Base-by-base conservation (phyloP, 1,140 invertebrate genomes). In the Drosophila pruinosa region DNA sequence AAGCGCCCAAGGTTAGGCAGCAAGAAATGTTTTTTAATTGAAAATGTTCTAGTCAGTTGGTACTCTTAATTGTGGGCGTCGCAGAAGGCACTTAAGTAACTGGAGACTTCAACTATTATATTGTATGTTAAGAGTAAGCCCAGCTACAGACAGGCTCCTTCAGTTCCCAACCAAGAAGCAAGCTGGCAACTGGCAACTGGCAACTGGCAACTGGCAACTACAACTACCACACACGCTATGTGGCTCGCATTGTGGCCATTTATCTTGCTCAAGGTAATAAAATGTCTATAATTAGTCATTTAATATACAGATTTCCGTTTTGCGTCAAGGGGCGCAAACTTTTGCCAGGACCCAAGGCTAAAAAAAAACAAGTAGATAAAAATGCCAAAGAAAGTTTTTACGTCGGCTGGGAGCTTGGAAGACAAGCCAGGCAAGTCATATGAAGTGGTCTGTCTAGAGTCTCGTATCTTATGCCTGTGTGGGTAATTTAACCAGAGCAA, bases 261-360 rank as follows among this genome's bases (percentile, higher is more conserved):
- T 88, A 89, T 88, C 82, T 88, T 82, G 78, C 82, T 88, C 75
- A 86, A 88, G 83, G 82, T 88, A 89, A 88, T 88, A 88, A 88
- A 88, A 88, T 88, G 82, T 88, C 82, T 88, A 88, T 88, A 88
- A 88, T 88, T 88, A 88, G 82, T 88, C 82, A 88, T 88, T 88
- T 89, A 88, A 88, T 88, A 88, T 88, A 88, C 82, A 88, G 82
- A 88, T 88, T 88, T 88, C 82, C 82, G 82, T 78, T 88, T 82
- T 88, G 82, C 83, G 82, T 88, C 82, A 82, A 89, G 83, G 78
- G 82, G 78, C 83, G 72, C 75, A 85, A 88, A 88, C 78, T 82
- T 86, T 85, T 67, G 72, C 82, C 65, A 47, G 65, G 54, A 41
- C 59, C 64, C 43, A 75, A 67, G 65, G 43, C 24, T 64, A 59